These are phyloP conservation scores for Metallyticus violacea DNA, from an alignment of 2,888 invertebrate genomes.

Conservation along the genomic window DNA sequence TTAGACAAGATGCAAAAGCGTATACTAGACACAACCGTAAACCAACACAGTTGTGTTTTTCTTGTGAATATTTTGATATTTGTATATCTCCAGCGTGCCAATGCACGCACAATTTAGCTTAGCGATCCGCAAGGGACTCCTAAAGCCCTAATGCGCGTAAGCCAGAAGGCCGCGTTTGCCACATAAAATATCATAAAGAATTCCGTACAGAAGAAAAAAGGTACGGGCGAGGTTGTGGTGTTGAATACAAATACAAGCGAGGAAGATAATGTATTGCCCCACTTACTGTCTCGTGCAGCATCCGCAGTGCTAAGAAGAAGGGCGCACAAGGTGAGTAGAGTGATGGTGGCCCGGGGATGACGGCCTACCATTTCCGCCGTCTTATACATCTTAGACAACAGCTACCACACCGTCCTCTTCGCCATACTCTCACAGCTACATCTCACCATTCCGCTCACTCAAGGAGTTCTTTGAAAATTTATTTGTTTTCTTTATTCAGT, in stretches of 20 bases:
- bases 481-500: too few relatives aligned
- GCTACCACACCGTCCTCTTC: too few relatives aligned
- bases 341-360: too few relatives aligned
- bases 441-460: not conserved
- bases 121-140: not conserved
- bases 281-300: constrained; percentile 5
- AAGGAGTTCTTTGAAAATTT: not conserved
- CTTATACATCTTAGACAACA: not conserved
- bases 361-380: too few relatives aligned
- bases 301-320: not conserved
- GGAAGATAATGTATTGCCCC: not conserved
- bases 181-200: not conserved
- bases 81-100: too few relatives aligned
- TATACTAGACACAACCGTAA: too few relatives aligned
- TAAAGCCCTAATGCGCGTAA: not conserved
- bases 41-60: too few relatives aligned
- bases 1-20: too few relatives aligned
- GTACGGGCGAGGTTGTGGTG: too few relatives aligned
- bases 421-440: not conserved
- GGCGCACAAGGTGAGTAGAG: not conserved
- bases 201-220: too few relatives aligned
- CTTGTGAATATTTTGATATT: too few relatives aligned
- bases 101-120: too few relatives aligned
- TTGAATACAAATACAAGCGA: not conserved
- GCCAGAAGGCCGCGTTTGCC: not conserved